Evolutionary conservation across 2,888 invertebrate species (phyloP).

Genomic region (Morpho deidamia): DNA sequence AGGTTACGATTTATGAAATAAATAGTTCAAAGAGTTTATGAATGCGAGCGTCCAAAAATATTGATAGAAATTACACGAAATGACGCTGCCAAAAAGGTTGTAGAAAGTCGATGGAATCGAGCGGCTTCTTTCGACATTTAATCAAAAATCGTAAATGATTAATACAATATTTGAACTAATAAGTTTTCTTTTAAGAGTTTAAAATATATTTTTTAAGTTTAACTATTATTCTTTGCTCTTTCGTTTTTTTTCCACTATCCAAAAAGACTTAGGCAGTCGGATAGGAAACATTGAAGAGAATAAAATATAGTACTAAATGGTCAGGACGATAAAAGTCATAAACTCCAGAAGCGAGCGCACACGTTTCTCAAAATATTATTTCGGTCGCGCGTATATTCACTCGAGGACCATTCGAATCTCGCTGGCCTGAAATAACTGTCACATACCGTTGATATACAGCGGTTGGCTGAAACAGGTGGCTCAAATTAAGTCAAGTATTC

Average conservation of each 20-base stretch:
- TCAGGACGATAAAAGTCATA: constrained; percentile 8
- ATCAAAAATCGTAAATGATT: too few species aligned
- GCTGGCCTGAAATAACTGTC: constrained; percentile 63
- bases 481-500: constrained; percentile 26
- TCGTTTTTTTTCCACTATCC: too few species aligned
- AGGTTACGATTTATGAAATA: too few species aligned
- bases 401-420: constrained; percentile 50
- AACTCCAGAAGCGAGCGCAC: constrained; percentile 7
- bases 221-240: too few species aligned
- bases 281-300: constrained; percentile 1
- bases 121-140: too few species aligned
- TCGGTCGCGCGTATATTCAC: constrained; percentile 8
- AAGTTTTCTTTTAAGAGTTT: too few species aligned
- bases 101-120: too few species aligned
- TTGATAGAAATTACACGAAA: too few species aligned
- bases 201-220: background rate
- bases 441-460: constrained; percentile 60
- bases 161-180: background rate
- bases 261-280: background rate
- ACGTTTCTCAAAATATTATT: constrained; percentile 8
- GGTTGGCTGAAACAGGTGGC: constrained; percentile 31
- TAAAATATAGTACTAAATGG: constrained; percentile 5
- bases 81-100: too few species aligned
- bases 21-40: too few species aligned
- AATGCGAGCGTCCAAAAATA: too few species aligned